A percentile compares a stretch with the other conserved stretches of the same genome.
Evolutionary conservation across 2,888 invertebrate genomes (phyloP).

Genomic region (Exocentrus adspersus): DNA sequence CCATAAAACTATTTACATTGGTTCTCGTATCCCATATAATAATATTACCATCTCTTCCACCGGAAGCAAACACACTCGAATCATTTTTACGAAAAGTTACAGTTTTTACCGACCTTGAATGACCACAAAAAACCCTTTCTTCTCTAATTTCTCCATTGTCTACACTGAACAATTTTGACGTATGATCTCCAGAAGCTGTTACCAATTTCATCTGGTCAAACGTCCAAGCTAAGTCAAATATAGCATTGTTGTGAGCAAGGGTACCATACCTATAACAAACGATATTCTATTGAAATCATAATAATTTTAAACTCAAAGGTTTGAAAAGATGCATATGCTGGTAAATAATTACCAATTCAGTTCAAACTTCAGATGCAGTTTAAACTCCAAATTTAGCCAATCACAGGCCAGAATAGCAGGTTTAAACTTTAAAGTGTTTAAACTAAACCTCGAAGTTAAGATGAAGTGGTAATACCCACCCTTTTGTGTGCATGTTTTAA

Average conservation of each 20-base stretch:
- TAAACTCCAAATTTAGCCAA: no score
- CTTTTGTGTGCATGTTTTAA: no score
- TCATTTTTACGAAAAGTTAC: slow-evolving; percentile 78
- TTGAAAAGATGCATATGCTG: no score
- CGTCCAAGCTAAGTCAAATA: slow-evolving; percentile 91
- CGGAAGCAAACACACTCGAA: slow-evolving; percentile 84
- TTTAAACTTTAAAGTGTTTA: no score
- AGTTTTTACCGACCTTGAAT: slow-evolving; percentile 85
- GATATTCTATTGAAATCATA: no score
- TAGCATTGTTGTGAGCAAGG: slow-evolving; percentile 84
- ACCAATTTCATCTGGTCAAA: slow-evolving; percentile 79
- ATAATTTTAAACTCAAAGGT: no score
- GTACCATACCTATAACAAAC: slow-evolving; percentile 62
- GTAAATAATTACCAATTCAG: no score
- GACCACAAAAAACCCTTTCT: slow-evolving; percentile 76
- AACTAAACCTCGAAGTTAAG: no score
- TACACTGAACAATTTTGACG: slow-evolving; percentile 83
- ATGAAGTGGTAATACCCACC: no score
- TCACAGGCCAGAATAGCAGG: no score
- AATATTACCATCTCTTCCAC: slow-evolving; percentile 86
- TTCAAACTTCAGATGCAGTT: no score
- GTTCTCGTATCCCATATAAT: slow-evolving; percentile 85
- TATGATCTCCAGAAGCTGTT: slow-evolving; percentile 88
- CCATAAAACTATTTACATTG: slow-evolving; percentile 60
- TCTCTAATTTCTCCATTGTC: slow-evolving; percentile 59